Percentiles rank a stretch among this genome's conserved stretches.
Conservation (phyloP, 1,140 invertebrate genomes). For the Eriocheir sinensis region DNA sequence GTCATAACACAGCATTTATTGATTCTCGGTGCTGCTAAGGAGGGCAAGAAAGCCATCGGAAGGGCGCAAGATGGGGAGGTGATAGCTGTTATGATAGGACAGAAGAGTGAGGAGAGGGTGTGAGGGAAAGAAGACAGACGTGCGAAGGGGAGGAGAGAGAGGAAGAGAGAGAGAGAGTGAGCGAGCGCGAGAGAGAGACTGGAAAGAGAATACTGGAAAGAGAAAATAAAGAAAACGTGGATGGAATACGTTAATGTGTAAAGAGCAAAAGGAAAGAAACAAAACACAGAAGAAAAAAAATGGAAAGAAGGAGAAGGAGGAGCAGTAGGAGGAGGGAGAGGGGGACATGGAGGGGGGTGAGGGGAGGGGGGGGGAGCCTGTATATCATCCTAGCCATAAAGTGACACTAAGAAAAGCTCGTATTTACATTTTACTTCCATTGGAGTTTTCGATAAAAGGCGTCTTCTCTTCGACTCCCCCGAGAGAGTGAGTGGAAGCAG, state of each 20-base stretch:
- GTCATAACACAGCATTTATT: slow-evolving; percentile 17
- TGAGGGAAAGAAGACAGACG: too few species aligned
- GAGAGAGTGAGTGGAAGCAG: slow-evolving; percentile 60
- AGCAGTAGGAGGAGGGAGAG: background rate
- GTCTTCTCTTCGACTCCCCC: slow-evolving; percentile 36
- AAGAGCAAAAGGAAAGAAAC: background rate
- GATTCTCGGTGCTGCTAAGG: slow-evolving; percentile 1
- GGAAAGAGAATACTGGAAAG: background rate
- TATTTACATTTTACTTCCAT: slow-evolving; percentile 71
- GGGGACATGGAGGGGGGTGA: background rate
- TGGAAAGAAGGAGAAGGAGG: background rate
- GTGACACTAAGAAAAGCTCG: slow-evolving; percentile 62
- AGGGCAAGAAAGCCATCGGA: slow-evolving; percentile 11
- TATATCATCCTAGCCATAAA: slow-evolving; percentile 65
- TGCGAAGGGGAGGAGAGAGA: background rate
- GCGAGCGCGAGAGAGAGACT: slow-evolving; percentile 4
- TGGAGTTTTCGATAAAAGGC: slow-evolving; percentile 67
- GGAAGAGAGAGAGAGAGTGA: slow-evolving; percentile 8
- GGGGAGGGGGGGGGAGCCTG: background rate
- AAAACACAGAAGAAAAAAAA: background rate
- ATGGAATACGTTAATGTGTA: background rate
- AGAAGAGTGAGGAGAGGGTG: slow-evolving; percentile 2
- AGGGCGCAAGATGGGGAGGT: slow-evolving; percentile 1
- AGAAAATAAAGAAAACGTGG: background rate
- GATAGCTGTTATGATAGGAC: slow-evolving; percentile 13